Percentiles rank a stretch among this genome's conserved stretches.
phyloP scores from a whole-genome alignment of 2,113 vertebrate species.

The Gila orcuttii region DNA sequence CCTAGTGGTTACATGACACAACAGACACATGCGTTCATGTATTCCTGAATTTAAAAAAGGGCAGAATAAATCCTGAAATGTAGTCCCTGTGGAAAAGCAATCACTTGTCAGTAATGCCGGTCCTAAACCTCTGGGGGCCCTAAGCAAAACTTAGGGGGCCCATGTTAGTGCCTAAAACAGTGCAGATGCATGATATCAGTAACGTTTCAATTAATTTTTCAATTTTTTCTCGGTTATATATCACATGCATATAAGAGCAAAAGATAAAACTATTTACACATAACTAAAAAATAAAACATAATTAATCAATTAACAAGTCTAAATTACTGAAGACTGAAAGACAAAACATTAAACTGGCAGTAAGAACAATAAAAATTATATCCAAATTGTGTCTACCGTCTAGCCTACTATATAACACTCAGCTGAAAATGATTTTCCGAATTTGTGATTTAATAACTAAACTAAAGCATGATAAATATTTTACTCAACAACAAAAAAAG shows the following conservation, averaged over 20 bases:
- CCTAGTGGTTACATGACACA: constrained; percentile 31
- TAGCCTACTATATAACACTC: no score
- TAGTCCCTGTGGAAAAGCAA: background rate
- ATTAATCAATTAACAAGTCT: no score
- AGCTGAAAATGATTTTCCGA: no score
- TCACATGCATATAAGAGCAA: no score
- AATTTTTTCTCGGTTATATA: no score
- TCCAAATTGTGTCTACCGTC: background rate
- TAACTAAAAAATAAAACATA: no score
- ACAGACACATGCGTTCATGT: background rate
- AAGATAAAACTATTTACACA: no score
- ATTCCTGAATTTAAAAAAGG: background rate
- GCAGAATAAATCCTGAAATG: background rate
- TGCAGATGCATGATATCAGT: no score
- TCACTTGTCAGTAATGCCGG: background rate
- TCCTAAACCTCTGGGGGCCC: background rate
- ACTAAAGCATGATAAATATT: no score
- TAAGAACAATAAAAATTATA: background rate
- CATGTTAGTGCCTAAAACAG: background rate
- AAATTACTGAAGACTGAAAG: no score
- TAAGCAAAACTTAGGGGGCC: background rate
- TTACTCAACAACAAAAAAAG: background rate
- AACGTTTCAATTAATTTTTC: no score
- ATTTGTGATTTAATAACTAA: no score
- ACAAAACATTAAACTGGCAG: background rate